These are phyloP conservation scores for Tragelaphus imberbis DNA, from an alignment of 2,113 vertebrate genomes.

Conservation along the genomic window DNA sequence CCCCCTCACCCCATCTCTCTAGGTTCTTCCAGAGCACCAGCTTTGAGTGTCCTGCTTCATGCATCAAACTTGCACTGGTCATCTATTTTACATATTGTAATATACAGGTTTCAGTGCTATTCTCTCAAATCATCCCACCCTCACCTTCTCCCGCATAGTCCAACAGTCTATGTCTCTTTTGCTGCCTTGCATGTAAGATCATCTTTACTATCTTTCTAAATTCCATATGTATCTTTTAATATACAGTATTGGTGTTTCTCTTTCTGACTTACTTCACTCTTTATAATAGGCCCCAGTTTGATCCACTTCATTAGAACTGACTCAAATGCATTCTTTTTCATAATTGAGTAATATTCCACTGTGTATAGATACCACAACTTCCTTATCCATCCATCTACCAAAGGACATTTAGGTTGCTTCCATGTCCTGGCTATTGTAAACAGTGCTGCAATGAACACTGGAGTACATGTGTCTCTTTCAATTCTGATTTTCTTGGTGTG, in stretches of 20 bases:
- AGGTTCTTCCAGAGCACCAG: neutral
- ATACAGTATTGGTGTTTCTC: neutral
- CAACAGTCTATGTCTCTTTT: neutral
- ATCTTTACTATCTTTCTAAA: neutral
- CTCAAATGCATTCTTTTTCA: neutral
- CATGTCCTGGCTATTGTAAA: neutral
- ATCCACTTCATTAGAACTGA: neutral
- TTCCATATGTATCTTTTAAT: neutral
- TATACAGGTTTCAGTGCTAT: neutral
- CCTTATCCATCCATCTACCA: neutral
- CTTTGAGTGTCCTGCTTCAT: neutral
- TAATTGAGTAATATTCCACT: neutral
- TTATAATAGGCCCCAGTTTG: neutral
- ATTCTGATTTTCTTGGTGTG: neutral
- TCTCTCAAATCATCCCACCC: neutral
- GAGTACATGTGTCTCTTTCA: neutral
- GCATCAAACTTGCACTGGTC: neutral
- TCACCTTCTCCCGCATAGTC: neutral
- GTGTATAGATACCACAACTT: neutral
- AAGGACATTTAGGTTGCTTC: neutral
- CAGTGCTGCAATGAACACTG: neutral
- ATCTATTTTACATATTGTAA: neutral
- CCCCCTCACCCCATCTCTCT: neutral
- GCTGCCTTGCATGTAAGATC: neutral
- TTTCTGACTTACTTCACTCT: neutral